Evolutionary conservation across 2,888 invertebrate genomes (phyloP).

Genomic region (Drosophila bunnanda): DNA sequence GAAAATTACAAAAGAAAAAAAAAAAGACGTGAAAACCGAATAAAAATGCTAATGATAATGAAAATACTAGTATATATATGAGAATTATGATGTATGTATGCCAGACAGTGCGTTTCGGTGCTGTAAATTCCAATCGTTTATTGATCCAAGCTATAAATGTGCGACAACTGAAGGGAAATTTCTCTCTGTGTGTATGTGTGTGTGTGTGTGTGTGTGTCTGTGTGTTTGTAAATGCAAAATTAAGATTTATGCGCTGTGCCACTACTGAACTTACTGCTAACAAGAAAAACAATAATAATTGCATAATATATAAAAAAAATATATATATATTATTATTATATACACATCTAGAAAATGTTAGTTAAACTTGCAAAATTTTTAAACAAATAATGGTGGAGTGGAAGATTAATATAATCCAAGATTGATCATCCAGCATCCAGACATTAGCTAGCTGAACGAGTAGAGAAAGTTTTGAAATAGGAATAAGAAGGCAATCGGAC

Average conservation of each 20-base stretch:
- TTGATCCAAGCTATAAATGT: slow-evolving; percentile 6
- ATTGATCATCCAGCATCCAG: slow-evolving; percentile 8
- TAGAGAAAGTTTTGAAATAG: neutral
- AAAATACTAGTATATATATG: slow-evolving; percentile 14
- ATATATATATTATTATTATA: slow-evolving; percentile 13
- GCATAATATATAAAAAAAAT: slow-evolving; percentile 15
- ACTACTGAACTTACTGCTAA: slow-evolving; percentile 45
- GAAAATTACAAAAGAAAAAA: neutral
- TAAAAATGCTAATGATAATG: neutral
- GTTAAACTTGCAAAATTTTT: slow-evolving; percentile 43
- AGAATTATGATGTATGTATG: slow-evolving; percentile 3
- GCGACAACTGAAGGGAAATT: neutral
- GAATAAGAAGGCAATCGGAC: neutral
- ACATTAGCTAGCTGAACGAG: slow-evolving; percentile 29
- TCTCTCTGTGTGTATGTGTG: neutral
- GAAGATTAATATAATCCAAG: neutral
- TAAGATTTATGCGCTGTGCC: slow-evolving; percentile 43
- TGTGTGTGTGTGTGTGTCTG: slow-evolving; percentile 5
- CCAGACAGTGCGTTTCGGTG: neutral
- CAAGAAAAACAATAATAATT: slow-evolving; percentile 36
- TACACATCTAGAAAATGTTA: slow-evolving; percentile 39
- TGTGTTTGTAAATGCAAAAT: slow-evolving; percentile 16
- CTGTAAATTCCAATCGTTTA: slow-evolving; percentile 2
- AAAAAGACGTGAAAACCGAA: neutral
- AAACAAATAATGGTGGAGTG: neutral